phyloP scores from a whole-genome alignment of 2,113 vertebrate species.

The Climacteris rufus region DNA sequence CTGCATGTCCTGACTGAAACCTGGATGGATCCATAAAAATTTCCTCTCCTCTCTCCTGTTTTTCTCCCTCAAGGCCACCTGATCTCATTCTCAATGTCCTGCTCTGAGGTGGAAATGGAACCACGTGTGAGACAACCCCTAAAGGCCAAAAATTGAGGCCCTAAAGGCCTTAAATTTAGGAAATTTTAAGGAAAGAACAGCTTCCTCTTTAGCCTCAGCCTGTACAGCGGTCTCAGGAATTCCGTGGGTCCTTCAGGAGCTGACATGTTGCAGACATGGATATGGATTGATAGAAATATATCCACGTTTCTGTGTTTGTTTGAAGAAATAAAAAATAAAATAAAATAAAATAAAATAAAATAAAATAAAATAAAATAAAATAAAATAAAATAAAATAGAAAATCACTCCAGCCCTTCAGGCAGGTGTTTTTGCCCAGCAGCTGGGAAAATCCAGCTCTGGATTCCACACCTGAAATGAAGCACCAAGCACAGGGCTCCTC shows the following conservation, averaged over 20 bases:
- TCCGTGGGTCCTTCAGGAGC: background rate
- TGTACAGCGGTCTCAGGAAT: background rate
- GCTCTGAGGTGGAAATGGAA: background rate
- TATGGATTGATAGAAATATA: background rate
- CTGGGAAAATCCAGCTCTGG: background rate
- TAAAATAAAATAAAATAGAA: too few relatives aligned
- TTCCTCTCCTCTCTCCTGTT: background rate
- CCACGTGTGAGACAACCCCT: background rate
- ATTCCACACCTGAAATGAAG: background rate
- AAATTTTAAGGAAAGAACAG: background rate
- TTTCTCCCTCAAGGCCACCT: background rate
- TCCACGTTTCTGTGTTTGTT: too few relatives aligned
- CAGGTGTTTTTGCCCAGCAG: background rate
- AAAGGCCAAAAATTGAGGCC: background rate
- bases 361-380: too few relatives aligned
- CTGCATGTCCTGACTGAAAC: rapidly evolving
- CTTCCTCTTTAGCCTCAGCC: background rate
- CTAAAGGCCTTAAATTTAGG: background rate
- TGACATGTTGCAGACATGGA: background rate
- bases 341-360: too few relatives aligned
- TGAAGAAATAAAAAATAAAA: too few relatives aligned
- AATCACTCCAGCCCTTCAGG: background rate
- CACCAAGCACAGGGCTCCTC: rapidly evolving
- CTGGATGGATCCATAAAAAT: background rate
- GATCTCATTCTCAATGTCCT: background rate